Conservation (phyloP, 2,797 vertebrate species). For the Graptemys geographica region DNA sequence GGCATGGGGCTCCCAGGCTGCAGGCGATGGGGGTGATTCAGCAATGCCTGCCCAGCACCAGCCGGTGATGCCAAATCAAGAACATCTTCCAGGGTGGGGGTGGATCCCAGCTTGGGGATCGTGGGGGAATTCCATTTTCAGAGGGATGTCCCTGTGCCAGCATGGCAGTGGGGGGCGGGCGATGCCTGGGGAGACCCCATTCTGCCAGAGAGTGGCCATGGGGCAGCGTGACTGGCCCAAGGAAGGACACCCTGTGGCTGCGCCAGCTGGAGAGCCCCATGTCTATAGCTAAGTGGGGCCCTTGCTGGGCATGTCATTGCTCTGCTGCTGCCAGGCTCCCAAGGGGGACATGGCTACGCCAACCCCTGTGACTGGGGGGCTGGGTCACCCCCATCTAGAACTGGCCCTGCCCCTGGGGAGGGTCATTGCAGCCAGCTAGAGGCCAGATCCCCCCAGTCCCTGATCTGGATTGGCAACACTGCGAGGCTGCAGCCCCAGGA, state of each 20-base stretch:
- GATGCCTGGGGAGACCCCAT: background rate
- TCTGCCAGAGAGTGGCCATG: background rate
- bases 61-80: background rate
- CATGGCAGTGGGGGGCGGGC: background rate
- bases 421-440: no score
- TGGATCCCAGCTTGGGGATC: background rate
- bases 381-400: background rate
- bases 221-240: background rate
- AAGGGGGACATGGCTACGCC: background rate
- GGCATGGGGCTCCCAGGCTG: no score
- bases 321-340: no score
- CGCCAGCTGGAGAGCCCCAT: no score
- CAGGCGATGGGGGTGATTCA: background rate
- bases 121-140: background rate
- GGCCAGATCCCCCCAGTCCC: no score
- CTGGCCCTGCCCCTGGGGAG: no score
- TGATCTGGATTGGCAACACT: no score
- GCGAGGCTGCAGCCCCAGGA: no score
- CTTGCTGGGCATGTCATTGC: no score
- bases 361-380: background rate
- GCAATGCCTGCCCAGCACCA: background rate
- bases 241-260: no score
- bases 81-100: background rate
- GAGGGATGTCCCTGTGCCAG: background rate
- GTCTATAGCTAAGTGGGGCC: no score